Percentiles rank a stretch among this genome's conserved stretches.
These are phyloP conservation scores for Emys orbicularis DNA, from an alignment of 2,797 vertebrate genomes.

Conservation along the genomic window DNA sequence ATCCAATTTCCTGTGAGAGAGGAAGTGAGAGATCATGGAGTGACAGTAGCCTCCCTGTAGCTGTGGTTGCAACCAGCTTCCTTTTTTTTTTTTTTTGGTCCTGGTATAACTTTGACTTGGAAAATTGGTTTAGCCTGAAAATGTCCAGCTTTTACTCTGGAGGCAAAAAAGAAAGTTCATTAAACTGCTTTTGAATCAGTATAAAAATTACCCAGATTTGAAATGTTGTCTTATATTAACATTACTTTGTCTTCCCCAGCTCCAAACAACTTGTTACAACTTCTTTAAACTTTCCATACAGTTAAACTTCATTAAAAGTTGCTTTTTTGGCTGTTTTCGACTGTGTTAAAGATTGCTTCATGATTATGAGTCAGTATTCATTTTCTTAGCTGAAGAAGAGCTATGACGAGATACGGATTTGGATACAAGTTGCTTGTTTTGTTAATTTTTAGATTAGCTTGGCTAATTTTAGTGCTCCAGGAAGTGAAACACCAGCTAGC, in stretches of 20 bases:
- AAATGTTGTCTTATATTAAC: background rate
- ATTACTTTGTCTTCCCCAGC: background rate
- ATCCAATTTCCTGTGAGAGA: background rate
- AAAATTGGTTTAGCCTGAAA: background rate
- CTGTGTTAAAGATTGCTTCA: background rate
- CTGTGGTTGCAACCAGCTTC: background rate
- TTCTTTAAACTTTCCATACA: background rate
- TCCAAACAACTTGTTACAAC: background rate
- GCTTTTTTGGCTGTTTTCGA: background rate
- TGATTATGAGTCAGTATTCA: fast-evolving
- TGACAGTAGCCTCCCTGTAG: background rate
- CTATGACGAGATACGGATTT: background rate
- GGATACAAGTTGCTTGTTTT: background rate
- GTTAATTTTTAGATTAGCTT: background rate
- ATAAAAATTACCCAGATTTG: background rate
- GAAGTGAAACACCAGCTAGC: background rate
- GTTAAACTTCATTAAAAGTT: background rate
- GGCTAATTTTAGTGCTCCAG: background rate
- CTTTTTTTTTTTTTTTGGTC: background rate
- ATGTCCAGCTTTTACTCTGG: background rate
- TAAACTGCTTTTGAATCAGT: background rate
- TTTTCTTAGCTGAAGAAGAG: background rate
- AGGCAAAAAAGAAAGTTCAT: background rate
- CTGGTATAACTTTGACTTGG: background rate
- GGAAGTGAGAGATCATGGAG: background rate